A percentile compares a stretch with the other conserved stretches of the same genome.
Evolutionary conservation across 2,888 invertebrate species (phyloP).

Genomic region (Stegana nigrithorax): DNA sequence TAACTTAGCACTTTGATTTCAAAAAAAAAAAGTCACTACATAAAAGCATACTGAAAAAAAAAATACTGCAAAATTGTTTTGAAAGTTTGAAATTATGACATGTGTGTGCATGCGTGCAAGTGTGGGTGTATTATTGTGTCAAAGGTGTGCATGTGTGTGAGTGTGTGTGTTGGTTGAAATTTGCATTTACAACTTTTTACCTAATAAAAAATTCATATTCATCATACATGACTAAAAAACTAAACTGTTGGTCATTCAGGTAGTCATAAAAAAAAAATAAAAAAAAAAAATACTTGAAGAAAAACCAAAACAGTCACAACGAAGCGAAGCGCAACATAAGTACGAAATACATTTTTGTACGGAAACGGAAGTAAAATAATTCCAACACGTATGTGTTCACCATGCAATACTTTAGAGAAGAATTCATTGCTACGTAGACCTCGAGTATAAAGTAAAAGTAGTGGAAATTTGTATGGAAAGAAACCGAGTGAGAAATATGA

Average conservation of each 20-base stretch:
- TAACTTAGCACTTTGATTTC: not conserved
- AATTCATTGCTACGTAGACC: slow-evolving; percentile 11
- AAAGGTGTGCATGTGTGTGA: not conserved
- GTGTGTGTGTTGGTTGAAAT: not conserved
- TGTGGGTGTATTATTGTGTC: not conserved
- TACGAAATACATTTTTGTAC: slow-evolving; percentile 21
- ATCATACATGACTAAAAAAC: slow-evolving; percentile 21
- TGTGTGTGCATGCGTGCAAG: slow-evolving; percentile 11
- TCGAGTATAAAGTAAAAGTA: not conserved
- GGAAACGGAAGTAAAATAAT: slow-evolving; percentile 54
- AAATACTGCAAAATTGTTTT: not conserved
- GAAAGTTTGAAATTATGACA: not conserved
- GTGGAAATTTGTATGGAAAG: too few relatives aligned
- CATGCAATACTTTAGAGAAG: slow-evolving; percentile 38
- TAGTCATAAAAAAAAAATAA: not conserved
- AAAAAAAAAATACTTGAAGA: slow-evolving; percentile 12
- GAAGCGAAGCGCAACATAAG: not conserved
- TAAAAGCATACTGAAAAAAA: slow-evolving; percentile 2
- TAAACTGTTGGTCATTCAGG: slow-evolving; percentile 19
- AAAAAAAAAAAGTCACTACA: not conserved
- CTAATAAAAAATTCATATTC: slow-evolving; percentile 40
- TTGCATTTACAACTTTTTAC: slow-evolving; percentile 26
- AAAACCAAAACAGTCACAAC: not conserved
- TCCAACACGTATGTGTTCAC: slow-evolving; percentile 58
- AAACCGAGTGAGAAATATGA: slow-evolving; percentile 51